Evolutionary conservation across 2,888 invertebrate genomes (phyloP).

Genomic region (Lasius platythorax): DNA sequence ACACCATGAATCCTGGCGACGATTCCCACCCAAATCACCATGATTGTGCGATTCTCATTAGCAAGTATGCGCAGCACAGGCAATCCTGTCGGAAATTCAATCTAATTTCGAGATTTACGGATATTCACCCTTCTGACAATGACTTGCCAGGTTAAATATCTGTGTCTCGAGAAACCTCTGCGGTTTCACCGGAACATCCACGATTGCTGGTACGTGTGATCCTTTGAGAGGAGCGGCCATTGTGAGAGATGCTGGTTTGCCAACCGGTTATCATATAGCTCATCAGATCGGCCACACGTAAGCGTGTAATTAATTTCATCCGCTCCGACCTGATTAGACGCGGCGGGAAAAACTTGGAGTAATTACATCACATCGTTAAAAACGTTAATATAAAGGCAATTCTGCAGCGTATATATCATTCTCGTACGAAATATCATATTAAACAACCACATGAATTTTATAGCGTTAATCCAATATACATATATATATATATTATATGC

Average conservation of each 20-base stretch:
- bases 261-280: conserved; percentile 87
- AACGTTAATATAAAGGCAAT: neutral
- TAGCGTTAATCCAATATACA: neutral
- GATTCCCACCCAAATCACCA: conserved; percentile 88
- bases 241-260: conserved; percentile 87
- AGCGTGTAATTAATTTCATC: conserved; percentile 62
- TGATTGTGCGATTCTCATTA: conserved; percentile 87
- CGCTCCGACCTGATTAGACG: conserved; percentile 16
- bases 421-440: neutral
- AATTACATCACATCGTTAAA: neutral
- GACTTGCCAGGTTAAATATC: conserved; percentile 82
- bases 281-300: conserved; percentile 89
- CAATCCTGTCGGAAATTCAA: conserved; percentile 30
- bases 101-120: conserved; percentile 46
- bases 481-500: neutral
- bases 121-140: conserved; percentile 35
- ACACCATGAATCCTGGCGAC: conserved; percentile 86
- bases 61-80: conserved; percentile 84
- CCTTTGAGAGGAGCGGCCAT: conserved; percentile 87
- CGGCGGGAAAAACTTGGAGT: neutral
- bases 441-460: conserved; percentile 6
- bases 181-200: conserved; percentile 87
- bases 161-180: conserved; percentile 81
- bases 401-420: neutral
- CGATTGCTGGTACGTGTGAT: conserved; percentile 88